Conservation (phyloP, 2,888 invertebrate genomes). For the Synergus itoensis region DNA sequence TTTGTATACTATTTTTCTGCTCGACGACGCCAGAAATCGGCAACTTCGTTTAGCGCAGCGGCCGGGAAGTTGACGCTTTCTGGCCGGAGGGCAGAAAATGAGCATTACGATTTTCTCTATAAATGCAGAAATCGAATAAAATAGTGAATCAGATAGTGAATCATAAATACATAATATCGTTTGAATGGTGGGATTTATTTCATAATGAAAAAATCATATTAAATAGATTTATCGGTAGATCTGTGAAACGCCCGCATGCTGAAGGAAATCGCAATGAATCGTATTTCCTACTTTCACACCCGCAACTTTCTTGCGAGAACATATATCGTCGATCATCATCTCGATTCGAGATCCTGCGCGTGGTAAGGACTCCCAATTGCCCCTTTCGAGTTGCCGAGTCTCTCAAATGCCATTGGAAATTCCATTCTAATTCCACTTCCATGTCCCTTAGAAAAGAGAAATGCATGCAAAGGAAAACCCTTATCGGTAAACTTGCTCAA, state of each 20-base stretch:
- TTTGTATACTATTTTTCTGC: no score
- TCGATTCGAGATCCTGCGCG: conserved; percentile 19
- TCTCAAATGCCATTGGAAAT: conserved; percentile 17
- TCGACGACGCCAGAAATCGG: no score
- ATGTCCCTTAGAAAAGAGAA: conserved; percentile 32
- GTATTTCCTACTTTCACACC: conserved; percentile 23
- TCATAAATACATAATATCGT: not conserved
- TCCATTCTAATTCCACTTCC: conserved; percentile 39
- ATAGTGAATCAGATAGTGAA: not conserved
- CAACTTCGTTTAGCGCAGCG: no score
- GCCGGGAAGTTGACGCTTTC: no score
- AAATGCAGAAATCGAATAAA: no score
- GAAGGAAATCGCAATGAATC: conserved; percentile 1
- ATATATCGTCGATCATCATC: conserved; percentile 31
- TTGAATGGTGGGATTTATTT: not conserved
- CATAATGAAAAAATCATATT: not conserved
- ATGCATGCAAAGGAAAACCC: conserved; percentile 26
- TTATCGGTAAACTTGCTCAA: conserved; percentile 22
- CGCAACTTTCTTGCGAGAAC: conserved; percentile 25
- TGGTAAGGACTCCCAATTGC: conserved; percentile 6
- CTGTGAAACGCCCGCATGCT: conserved; percentile 15
- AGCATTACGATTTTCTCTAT: no score
- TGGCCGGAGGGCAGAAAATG: no score
- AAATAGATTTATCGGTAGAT: not conserved
- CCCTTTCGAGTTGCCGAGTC: conserved; percentile 8